Conservation (phyloP, 2,797 vertebrate genomes). For the Cirrhinus mrigala region DNA sequence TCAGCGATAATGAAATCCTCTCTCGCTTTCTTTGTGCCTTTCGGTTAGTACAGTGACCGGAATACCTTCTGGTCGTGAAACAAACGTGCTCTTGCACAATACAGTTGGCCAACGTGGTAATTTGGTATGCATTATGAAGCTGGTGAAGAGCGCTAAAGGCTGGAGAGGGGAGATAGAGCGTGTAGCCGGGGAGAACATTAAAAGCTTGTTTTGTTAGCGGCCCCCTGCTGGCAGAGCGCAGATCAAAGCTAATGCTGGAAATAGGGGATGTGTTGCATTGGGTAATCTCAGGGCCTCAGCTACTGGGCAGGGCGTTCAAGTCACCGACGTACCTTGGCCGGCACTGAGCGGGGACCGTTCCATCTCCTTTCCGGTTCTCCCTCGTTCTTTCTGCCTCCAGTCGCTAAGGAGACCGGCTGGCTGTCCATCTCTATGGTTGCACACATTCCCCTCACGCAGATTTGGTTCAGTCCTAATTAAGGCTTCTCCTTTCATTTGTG, state of each 20-base stretch:
- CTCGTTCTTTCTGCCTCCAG: slow-evolving; percentile 63
- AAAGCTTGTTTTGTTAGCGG: slow-evolving; percentile 89
- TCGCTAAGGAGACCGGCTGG: slow-evolving; percentile 83
- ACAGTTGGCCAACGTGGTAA: slow-evolving; percentile 42
- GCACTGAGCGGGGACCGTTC: slow-evolving; percentile 36
- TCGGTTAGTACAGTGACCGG: slow-evolving; percentile 29
- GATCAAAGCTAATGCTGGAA: slow-evolving; percentile 90
- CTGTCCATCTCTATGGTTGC: slow-evolving; percentile 84
- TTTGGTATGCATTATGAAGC: slow-evolving; percentile 58
- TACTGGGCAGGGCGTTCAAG: slow-evolving; percentile 68
- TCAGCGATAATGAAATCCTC: background rate
- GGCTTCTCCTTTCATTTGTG: slow-evolving; percentile 89
- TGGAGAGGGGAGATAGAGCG: slow-evolving; percentile 75
- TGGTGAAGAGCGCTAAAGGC: slow-evolving; percentile 44
- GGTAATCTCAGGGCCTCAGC: slow-evolving; percentile 82
- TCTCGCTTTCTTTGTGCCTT: slow-evolving; percentile 9
- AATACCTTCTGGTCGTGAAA: slow-evolving; percentile 35
- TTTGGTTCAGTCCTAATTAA: slow-evolving; percentile 91
- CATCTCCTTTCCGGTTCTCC: slow-evolving; percentile 73
- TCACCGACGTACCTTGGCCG: slow-evolving; percentile 34
- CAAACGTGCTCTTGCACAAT: slow-evolving; percentile 19
- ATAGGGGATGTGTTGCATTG: slow-evolving; percentile 78
- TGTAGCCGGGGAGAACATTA: slow-evolving; percentile 84
- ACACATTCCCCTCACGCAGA: slow-evolving; percentile 86
- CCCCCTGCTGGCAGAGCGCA: slow-evolving; percentile 86